Percentiles rank a stretch among this genome's conserved stretches.
phyloP scores from a whole-genome alignment of 2,797 vertebrate genomes.

The Sebastes variabilis region DNA sequence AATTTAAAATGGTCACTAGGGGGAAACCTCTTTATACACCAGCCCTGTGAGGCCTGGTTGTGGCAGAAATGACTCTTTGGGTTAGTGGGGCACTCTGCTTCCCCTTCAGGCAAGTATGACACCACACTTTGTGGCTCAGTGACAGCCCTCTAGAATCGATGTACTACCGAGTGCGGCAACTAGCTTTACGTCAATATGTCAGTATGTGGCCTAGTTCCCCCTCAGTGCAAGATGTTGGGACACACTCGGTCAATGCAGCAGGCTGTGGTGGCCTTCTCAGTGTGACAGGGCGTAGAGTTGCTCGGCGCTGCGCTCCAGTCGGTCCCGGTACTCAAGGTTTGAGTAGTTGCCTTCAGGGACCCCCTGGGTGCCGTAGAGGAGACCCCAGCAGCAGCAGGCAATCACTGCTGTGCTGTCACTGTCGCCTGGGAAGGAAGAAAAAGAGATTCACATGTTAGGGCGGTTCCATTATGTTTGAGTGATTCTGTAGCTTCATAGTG shows the following conservation, averaged over 20 bases:
- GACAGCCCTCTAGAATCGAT: constrained; percentile 40
- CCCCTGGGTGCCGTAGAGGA: constrained; percentile 75
- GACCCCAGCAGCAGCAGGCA: constrained; percentile 86
- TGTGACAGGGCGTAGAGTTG: constrained; percentile 80
- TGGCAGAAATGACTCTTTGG: constrained; percentile 21
- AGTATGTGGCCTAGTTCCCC: constrained; percentile 34
- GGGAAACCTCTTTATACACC: constrained; percentile 34
- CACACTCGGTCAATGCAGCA: background rate
- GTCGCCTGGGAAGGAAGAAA: constrained; percentile 77
- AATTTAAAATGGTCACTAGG: constrained; percentile 50
- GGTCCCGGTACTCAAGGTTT: constrained; percentile 82
- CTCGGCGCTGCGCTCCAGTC: constrained; percentile 78
- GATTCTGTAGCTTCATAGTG: no score
- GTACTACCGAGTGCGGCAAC: background rate
- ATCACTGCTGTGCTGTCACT: constrained; percentile 88
- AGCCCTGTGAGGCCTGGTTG: constrained; percentile 11
- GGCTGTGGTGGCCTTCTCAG: constrained; percentile 31
- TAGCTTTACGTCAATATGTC: constrained; percentile 5
- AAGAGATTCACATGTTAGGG: background rate
- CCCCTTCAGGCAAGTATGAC: constrained; percentile 44
- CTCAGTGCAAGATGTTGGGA: background rate
- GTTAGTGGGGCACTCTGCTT: constrained; percentile 54
- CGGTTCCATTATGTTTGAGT: no score
- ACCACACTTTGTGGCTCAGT: constrained; percentile 4
- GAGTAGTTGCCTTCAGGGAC: constrained; percentile 82